Evolutionary conservation across 2,113 vertebrate species (phyloP), one percentile per base, ranked within the genome.

Genomic region (Perca flavescens): DNA sequence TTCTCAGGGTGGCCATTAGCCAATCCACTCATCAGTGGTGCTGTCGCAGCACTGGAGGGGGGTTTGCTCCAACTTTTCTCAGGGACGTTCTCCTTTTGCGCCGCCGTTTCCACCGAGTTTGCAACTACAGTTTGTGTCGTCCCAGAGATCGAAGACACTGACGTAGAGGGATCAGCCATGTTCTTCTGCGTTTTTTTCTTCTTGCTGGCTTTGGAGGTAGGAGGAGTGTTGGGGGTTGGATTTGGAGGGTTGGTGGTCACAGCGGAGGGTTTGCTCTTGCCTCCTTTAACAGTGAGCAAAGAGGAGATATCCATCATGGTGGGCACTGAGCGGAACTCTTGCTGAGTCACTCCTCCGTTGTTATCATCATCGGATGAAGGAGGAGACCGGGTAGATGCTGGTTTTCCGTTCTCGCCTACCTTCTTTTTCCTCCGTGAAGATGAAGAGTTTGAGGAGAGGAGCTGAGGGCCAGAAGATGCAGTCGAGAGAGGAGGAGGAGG

Each of bases 271-370:
- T 90, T 94, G 70, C 57, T 91, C 86, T 89, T 68, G 61, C 80
- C 82, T 71, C 86, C 85, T 84, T 94, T 95, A n/a, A 94, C 92
- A 0, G 96, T 96, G 90, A 97, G 95, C 86, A 98, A 88, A 66
- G 97, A 97, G 0, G 98, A 97, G 21, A 97, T 97, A 0, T 97
- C 96, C 3, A 97, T 93, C 91, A 96, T 96, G 1, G 97, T 96
- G 0, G 97, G 97, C 0, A 95, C 72, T 0, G 88, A 94, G 6
- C 96, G 95, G 72, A 96, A 94, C 93, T 97, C 97, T 91, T 96
- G 96, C 54, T 93, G 92, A 0, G 94, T 96, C 85, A 94, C 61
- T 25, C 96, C 96, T 0, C 63, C 0, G 0, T 94, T 93, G 3
- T 98, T 92, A 4, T 98, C 97, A 0, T 96, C 96, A 0, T 95